Evolutionary conservation across 2,888 invertebrate species (phyloP).

Genomic region (Drepana falcataria): DNA sequence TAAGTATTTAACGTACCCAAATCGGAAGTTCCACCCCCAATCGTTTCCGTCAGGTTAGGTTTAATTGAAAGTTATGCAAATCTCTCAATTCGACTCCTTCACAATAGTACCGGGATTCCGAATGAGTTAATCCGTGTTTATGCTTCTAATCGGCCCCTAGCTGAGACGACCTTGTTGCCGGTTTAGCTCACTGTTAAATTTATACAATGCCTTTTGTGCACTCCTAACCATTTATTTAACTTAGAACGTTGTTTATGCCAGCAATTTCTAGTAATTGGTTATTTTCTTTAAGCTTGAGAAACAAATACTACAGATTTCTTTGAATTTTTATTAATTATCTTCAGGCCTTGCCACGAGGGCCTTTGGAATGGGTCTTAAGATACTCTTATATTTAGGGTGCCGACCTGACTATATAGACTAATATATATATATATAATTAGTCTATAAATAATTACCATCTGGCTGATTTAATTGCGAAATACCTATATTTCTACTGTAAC

Average conservation of each 20-base stretch:
- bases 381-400: too few relatives aligned
- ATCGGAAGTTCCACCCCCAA: slow-evolving; percentile 62
- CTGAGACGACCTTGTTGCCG: slow-evolving; percentile 67
- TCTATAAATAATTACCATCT: too few relatives aligned
- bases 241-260: slow-evolving; percentile 49
- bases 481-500: too few relatives aligned
- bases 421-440: too few relatives aligned
- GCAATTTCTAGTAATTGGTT: slow-evolving; percentile 42
- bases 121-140: slow-evolving; percentile 79
- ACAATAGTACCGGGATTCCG: slow-evolving; percentile 75
- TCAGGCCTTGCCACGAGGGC: too few relatives aligned
- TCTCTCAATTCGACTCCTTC: slow-evolving; percentile 75
- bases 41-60: slow-evolving; percentile 71
- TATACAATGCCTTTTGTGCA: slow-evolving; percentile 70
- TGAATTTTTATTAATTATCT: slow-evolving; percentile 1
- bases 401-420: too few relatives aligned
- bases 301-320: slow-evolving; percentile 2
- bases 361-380: too few relatives aligned
- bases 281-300: slow-evolving; percentile 25
- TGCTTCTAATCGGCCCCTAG: slow-evolving; percentile 75
- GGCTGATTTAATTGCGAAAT: too few relatives aligned
- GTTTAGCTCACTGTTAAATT: slow-evolving; percentile 70
- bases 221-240: slow-evolving; percentile 60
- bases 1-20: slow-evolving; percentile 33
- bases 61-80: slow-evolving; percentile 79